Evolutionary conservation across 1,140 invertebrate genomes (phyloP).

Genomic region (Acromyrmex heyeri): DNA sequence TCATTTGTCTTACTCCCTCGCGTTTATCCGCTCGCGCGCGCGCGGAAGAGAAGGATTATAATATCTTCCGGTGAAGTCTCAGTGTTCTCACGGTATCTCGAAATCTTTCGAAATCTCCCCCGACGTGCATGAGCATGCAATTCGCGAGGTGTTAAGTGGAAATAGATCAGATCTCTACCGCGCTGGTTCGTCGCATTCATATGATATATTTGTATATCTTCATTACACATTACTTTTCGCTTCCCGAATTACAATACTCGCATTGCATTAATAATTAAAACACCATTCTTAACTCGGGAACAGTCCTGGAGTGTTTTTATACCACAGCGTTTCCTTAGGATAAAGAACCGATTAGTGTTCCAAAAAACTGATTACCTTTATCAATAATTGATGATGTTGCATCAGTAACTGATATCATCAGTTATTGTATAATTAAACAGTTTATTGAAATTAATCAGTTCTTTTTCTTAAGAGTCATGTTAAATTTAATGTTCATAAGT

Average conservation of each 20-base stretch:
- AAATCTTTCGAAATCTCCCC: slow-evolving; percentile 24
- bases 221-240: neutral
- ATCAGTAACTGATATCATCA: no score
- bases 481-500: no score
- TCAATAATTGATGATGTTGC: no score
- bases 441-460: no score
- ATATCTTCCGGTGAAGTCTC: slow-evolving; percentile 34
- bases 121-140: slow-evolving; percentile 4
- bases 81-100: slow-evolving; percentile 6
- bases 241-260: neutral
- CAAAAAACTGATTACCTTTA: no score
- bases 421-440: no score
- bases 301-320: no score
- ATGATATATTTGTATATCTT: slow-evolving; percentile 4
- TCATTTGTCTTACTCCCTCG: slow-evolving; percentile 42
- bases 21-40: slow-evolving; percentile 14
- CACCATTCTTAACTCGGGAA: neutral
- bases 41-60: slow-evolving; percentile 43
- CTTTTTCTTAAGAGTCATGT: no score
- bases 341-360: no score
- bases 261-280: neutral
- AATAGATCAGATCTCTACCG: neutral
- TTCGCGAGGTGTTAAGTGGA: slow-evolving; percentile 5
- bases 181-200: neutral
- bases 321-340: no score